A percentile compares a stretch with the other conserved stretches of the same genome.
These are phyloP conservation scores for Macrostomum lignano DNA, from an alignment of 1,140 invertebrate genomes.

Conservation along the genomic window DNA sequence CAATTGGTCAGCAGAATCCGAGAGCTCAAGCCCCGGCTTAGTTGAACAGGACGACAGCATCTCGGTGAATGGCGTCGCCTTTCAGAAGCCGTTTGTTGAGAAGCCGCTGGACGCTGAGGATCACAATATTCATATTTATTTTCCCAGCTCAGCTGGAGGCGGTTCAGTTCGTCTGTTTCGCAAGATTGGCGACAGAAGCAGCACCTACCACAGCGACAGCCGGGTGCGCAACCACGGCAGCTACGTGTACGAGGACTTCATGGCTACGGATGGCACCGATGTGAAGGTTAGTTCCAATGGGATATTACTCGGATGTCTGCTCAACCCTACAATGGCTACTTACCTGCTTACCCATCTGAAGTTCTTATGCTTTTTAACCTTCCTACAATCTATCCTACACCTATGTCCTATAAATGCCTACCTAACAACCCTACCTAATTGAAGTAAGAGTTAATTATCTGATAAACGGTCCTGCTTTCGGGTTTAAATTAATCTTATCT, in stretches of 20 bases:
- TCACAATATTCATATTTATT: slow-evolving; percentile 99
- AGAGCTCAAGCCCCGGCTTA: neutral
- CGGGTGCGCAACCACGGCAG: slow-evolving; percentile 78
- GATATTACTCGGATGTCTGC: too few relatives aligned
- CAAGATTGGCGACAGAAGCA: slow-evolving; percentile 86
- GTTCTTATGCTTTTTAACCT: too few relatives aligned
- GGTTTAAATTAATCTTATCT: too few relatives aligned
- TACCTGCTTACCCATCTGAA: too few relatives aligned
- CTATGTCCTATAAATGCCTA: neutral
- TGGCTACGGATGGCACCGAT: slow-evolving; percentile 96
- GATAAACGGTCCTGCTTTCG: too few relatives aligned
- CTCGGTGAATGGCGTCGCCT: slow-evolving; percentile 61
- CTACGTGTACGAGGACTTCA: slow-evolving; percentile 99
- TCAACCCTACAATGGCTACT: too few relatives aligned
- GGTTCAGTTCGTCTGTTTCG: slow-evolving; percentile 82
- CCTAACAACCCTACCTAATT: too few relatives aligned
- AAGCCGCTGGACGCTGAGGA: slow-evolving; percentile 92
- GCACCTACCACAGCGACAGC: slow-evolving; percentile 83
- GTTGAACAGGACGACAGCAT: slow-evolving; percentile 55
- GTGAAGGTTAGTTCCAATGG: slow-evolving; percentile 42
- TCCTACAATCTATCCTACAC: too few relatives aligned
- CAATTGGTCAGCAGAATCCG: neutral
- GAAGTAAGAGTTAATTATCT: too few relatives aligned
- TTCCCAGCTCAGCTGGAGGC: slow-evolving; percentile 78
- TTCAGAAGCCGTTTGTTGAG: slow-evolving; percentile 97